phyloP scores from a whole-genome alignment of 2,113 vertebrate species.

The Benthochromis sp. region DNA sequence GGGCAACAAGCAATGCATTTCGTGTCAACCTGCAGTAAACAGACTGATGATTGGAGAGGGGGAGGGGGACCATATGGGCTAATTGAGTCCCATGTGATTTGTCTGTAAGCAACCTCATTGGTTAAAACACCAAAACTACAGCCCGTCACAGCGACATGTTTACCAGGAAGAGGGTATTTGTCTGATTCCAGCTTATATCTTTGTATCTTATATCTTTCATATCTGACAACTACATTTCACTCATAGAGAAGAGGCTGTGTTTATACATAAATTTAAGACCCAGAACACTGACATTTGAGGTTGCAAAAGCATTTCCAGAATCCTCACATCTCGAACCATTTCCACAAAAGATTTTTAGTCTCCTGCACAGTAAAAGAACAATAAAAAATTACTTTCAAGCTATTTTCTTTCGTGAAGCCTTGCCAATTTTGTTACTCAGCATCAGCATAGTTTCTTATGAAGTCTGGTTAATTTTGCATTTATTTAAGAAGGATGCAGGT shows the following conservation, averaged over 20 bases:
- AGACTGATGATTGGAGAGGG: background rate
- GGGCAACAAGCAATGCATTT: background rate
- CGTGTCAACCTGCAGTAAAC: background rate
- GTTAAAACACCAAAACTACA: background rate
- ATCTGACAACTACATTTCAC: rapidly evolving
- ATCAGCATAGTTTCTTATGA: background rate
- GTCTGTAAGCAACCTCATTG: background rate
- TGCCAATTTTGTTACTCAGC: background rate
- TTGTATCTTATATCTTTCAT: background rate
- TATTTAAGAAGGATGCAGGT: background rate
- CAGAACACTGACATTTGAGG: background rate
- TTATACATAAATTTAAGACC: background rate
- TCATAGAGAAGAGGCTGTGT: background rate
- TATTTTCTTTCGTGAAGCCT: background rate
- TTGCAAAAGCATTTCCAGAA: background rate
- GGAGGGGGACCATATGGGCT: background rate
- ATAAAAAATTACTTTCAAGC: background rate
- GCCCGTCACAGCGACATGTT: background rate
- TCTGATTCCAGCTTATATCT: background rate
- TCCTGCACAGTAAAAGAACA: background rate
- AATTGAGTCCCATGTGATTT: background rate
- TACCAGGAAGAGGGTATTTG: background rate
- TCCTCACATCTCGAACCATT: background rate
- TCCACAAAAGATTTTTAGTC: background rate
- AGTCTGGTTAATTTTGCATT: background rate